Evolutionary conservation across 2,113 vertebrate genomes (phyloP), one percentile per base, ranked within the genome.

Genomic region (Mesembrinibis cayennensis): DNA sequence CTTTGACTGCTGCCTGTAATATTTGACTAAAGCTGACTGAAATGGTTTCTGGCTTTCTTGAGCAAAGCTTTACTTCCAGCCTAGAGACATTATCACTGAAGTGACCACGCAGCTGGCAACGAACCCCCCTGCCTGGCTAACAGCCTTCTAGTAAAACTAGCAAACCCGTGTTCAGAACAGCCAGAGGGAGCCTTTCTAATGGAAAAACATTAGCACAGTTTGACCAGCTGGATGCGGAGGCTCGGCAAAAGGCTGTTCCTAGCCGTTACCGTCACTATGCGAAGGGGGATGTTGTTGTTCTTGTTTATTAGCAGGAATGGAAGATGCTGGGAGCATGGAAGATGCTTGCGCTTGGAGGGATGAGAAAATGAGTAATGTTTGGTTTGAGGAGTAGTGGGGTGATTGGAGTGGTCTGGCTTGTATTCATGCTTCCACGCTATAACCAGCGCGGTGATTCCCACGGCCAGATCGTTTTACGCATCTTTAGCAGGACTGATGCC

Each of bases 301-400:
- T 27, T 61, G 26, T 50, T 76, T 45, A 9, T 38, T n/a, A 27
- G 36, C 44, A 42, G 38, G 56, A 27, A 26, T 16, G 16, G 56
- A 42, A 55, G 40, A 30, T 20, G 44, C 80, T 78, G 80, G 45
- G 55, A 29, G 38, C 38, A 38, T 38, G 38, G 38, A 38, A 38
- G 38, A 38, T 38, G 38, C 36, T 62, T 3, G 1, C 1, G 7
- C 47, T 77, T 56, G 34, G 26, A 62, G 45, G 0, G 0, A 26
- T 27, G 62, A 73, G 49, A 78, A 82, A 66, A 53, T 10, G 3
- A 32, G 26, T 23, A 1, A 5, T 36, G 16, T 62, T 72, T 72
- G 45, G 11, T 73, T 65, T 80, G 79, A 30, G 1, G 9, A 44
- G 38, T 9, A 16, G 42, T 1, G 47, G 26, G 50, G 45, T 4